phyloP scores from a whole-genome alignment of 1,140 invertebrate species.

The Leptinotarsa lineolata region DNA sequence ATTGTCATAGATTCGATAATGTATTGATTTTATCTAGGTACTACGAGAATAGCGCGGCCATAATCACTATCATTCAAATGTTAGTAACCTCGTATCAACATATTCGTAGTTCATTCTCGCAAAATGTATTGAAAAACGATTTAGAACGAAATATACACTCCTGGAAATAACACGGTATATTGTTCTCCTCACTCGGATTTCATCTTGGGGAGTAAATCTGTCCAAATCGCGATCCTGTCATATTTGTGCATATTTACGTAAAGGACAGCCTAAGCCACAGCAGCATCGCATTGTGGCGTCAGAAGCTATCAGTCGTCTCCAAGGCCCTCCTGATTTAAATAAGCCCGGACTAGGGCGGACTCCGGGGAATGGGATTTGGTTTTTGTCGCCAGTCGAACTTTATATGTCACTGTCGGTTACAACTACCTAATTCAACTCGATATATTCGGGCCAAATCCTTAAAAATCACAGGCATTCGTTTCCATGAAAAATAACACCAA shows the following conservation, averaged over 20 bases:
- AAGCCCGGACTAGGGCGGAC: slow-evolving; percentile 52
- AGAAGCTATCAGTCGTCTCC: slow-evolving; percentile 54
- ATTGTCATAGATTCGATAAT: no score
- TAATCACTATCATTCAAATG: no score
- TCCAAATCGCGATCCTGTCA: slow-evolving; percentile 30
- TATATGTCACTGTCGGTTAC: slow-evolving; percentile 54
- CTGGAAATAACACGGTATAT: background rate
- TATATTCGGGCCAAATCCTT: slow-evolving; percentile 48
- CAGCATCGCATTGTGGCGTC: slow-evolving; percentile 50
- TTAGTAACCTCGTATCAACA: no score
- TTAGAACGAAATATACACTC: background rate
- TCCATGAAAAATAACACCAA: slow-evolving; percentile 41
- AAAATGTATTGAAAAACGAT: no score
- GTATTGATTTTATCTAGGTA: no score
- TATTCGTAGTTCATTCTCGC: no score
- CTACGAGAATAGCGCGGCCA: no score
- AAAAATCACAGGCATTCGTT: slow-evolving; percentile 37
- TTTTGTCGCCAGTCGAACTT: slow-evolving; percentile 53
- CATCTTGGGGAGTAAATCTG: slow-evolving; percentile 18
- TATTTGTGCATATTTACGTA: slow-evolving; percentile 48
- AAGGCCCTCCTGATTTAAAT: slow-evolving; percentile 53
- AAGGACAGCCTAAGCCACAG: slow-evolving; percentile 34
- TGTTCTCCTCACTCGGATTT: slow-evolving; percentile 8
- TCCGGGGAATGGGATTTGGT: slow-evolving; percentile 53
- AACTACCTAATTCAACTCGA: slow-evolving; percentile 51